Evolutionary conservation across 2,888 invertebrate species (phyloP), one percentile per base, ranked within the genome.

Genomic region (Phaonia tiefii): DNA sequence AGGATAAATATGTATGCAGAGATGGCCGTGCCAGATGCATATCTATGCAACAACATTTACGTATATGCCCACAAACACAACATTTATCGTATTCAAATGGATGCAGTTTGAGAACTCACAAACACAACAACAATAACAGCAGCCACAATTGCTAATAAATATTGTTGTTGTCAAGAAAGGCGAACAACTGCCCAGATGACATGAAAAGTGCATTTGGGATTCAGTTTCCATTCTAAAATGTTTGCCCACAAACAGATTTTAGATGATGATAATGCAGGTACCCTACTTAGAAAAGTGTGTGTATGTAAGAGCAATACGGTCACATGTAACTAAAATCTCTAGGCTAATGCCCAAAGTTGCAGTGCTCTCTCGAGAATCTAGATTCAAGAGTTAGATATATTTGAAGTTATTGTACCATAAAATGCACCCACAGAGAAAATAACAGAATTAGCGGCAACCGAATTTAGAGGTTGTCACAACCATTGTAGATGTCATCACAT

Each of bases 161-260:
- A 73, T 46, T 71, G 60, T 60, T 54, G 60, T 54, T 7, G 56
- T 69, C 42, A 31, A 70, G n/a, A n/a, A n/a, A n/a, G n/a, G n/a
- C n/a, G n/a, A n/a, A n/a, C n/a, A 65, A 80, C 44, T 70, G 56
- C 58, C 31, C 26, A 63, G 63, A 56, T 37, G 72, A 80, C 76
- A 80, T 71, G 73, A 66, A 76, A 76, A 76, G 42, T 80, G 76
- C 76, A 73, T 76, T 80, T 80, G 39, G 15, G 39, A 11, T 54
- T 2, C 13, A 54, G 2, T 22, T 5, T 58, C n/a, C 22, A 39
- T 58, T 58, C 8, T 66, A 17, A 10, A 17, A 20, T 26, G 46
- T 67, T 15, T 58, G 31, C 46, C 70, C 56, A 65, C 79, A 66
- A 60, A 31, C 51, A 60, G 58, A 76, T 49, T 46, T 51, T 71